Conservation (phyloP, 1,140 invertebrate species). For the Galendromus occidentalis region DNA sequence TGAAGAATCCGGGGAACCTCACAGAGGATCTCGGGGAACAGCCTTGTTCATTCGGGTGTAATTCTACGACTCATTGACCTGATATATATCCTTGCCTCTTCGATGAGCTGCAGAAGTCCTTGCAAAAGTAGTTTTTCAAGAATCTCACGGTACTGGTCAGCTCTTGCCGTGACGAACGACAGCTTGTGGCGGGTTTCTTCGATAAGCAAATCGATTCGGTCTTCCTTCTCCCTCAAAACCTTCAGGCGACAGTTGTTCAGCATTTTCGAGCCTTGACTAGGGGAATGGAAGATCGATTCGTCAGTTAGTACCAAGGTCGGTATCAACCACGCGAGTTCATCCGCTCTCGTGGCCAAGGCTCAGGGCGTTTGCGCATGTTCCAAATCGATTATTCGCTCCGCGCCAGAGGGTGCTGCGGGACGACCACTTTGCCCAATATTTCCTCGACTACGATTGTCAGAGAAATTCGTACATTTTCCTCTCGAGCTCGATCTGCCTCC, state of each 20-base stretch:
- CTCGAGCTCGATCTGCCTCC: constrained; percentile 96
- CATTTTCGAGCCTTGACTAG: constrained; percentile 93
- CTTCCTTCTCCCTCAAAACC: constrained; percentile 82
- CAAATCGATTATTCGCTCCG: too few species aligned
- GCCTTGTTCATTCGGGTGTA: too few species aligned
- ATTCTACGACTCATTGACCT: too few species aligned
- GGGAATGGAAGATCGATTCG: constrained; percentile 20
- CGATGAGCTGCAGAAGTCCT: constrained; percentile 46
- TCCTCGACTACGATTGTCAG: too few species aligned
- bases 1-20: too few species aligned
- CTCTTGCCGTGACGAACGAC: constrained; percentile 49
- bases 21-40: too few species aligned
- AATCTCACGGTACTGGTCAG: constrained; percentile 50
- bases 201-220: constrained; percentile 67
- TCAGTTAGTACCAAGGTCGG: too few species aligned
- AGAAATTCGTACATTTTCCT: constrained; percentile 99
- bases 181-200: constrained; percentile 74
- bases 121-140: constrained; percentile 70
- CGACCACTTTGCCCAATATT: too few species aligned
- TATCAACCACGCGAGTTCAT: too few species aligned
- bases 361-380: too few species aligned
- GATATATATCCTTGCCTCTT: constrained; percentile 11
- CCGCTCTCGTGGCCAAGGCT: too few species aligned
- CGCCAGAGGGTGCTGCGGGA: too few species aligned
- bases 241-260: constrained; percentile 89